Evolutionary conservation across 2,113 vertebrate genomes (phyloP).

Genomic region (Urocolius indicus): DNA sequence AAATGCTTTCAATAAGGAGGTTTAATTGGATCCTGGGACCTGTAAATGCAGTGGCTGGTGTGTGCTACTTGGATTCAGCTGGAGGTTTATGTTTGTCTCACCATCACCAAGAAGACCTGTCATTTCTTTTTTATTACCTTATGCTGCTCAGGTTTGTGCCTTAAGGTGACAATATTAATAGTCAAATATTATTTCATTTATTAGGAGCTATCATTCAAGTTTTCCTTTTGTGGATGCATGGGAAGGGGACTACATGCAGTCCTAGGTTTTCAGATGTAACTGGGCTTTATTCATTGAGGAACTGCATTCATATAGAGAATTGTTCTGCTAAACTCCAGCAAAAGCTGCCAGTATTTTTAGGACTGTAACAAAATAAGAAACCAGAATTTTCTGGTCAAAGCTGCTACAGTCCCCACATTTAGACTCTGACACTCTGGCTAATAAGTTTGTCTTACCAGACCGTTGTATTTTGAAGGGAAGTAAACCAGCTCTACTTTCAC

Average conservation of each 20-base stretch:
- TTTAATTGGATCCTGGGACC: neutral
- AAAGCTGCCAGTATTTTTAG: neutral
- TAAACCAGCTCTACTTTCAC: constrained; percentile 25
- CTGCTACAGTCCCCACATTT: neutral
- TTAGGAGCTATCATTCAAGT: neutral
- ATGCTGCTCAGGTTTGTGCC: neutral
- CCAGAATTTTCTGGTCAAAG: neutral
- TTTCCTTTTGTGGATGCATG: neutral
- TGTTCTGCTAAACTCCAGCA: constrained; percentile 31
- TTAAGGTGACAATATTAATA: neutral
- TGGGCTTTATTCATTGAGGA: neutral
- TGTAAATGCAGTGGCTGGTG: neutral
- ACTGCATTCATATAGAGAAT: neutral
- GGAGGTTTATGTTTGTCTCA: neutral
- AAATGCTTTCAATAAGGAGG: neutral
- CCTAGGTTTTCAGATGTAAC: neutral
- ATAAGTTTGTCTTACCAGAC: neutral
- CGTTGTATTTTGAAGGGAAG: constrained; percentile 30
- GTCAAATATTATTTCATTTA: neutral
- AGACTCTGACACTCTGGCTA: neutral
- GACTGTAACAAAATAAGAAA: neutral
- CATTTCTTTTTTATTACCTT: neutral
- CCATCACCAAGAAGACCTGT: neutral
- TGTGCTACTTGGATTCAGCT: neutral
- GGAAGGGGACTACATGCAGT: neutral